Conservation (phyloP, 1,140 invertebrate genomes). For the Pseudobourletiella spinata region DNA sequence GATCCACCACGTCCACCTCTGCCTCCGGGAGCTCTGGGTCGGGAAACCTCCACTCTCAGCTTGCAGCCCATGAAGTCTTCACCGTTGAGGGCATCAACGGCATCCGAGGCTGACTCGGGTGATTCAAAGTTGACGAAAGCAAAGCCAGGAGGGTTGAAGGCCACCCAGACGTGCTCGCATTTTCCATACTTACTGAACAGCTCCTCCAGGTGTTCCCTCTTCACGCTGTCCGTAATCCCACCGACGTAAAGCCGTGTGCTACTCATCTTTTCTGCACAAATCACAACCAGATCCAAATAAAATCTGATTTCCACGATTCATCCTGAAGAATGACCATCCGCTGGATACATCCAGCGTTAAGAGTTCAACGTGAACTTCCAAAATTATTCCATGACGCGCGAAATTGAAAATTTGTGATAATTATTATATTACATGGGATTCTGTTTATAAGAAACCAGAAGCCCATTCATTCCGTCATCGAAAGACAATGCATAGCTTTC, state of each 20-base stretch:
- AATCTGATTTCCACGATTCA: too few species aligned
- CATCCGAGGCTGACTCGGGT: constrained; percentile 84
- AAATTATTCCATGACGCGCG: too few species aligned
- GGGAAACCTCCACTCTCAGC: constrained; percentile 70
- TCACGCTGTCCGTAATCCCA: constrained; percentile 67
- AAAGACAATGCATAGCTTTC: too few species aligned
- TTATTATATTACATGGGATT: too few species aligned
- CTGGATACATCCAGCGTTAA: too few species aligned
- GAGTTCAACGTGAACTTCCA: too few species aligned
- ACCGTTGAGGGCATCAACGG: constrained; percentile 84
- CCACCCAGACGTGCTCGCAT: constrained; percentile 88
- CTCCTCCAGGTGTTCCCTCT: constrained; percentile 77
- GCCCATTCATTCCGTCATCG: too few species aligned
- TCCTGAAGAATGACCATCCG: too few species aligned
- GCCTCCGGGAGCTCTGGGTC: constrained; percentile 51
- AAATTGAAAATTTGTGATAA: too few species aligned
- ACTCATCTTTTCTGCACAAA: constrained; percentile 15
- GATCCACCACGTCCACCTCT: constrained; percentile 45
- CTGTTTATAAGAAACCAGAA: too few species aligned
- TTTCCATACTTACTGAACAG: constrained; percentile 84
- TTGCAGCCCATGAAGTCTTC: constrained; percentile 56
- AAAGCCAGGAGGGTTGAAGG: constrained; percentile 90
- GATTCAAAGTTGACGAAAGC: constrained; percentile 98
- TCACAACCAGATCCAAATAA: too few species aligned
- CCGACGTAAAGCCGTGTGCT: constrained; percentile 71